Base-by-base conservation (phyloP, 92 coral and sea anemone genomes). In the Pocillopora grandis region DNA sequence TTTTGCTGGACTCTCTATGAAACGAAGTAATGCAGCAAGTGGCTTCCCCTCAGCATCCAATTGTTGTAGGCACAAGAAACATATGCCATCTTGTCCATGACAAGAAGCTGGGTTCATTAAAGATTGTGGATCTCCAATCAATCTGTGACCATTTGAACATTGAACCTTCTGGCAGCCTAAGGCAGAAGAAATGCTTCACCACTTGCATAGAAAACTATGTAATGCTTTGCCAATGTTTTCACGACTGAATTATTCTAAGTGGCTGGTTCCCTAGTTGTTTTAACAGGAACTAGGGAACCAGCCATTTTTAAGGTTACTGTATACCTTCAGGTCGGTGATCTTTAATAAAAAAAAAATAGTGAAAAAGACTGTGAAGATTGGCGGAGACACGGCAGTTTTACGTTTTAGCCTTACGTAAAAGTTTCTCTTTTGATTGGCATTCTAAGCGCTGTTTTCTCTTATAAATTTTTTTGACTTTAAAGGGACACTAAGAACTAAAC, bases 401-500 rank as follows among this genome's bases (percentile, higher is more conserved):
- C 0, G 64, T 11, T 60, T 60, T 60, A 2, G 15, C 64, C 64
- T 15, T 15, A 60, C 13, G 18, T 60, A 60, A 60, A 60, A 60
- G 4, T 60, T 60, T 5, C 64, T 3, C 15, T 27, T 27, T 27
- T 27, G 31, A 19, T 67, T 9, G 14, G 42, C 72, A 6, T 21
- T 67, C 2, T 57, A 35, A 67, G 18, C 57, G 76, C 85, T 80
- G 55, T 69, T 68, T 69, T 68, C 66, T 68, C 85, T 62, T 66
- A 11, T 18, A 48, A 48, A n/a, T 67, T 42, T 55, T 81, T 55
- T 66, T 76, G 69, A 59, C 52, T 3, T 18, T 71, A 82, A 79
- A 23, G 67, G 85, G 55, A 76, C 67, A 76, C 69, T 48, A 72
- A 73, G 82, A 84, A 82, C 79, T 84, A 72, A 72, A 76, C 56